A percentile compares a stretch with the other conserved stretches of the same genome.
Evolutionary conservation across 2,113 vertebrate species (phyloP).

Genomic region (Puffinus mauretanicus): DNA sequence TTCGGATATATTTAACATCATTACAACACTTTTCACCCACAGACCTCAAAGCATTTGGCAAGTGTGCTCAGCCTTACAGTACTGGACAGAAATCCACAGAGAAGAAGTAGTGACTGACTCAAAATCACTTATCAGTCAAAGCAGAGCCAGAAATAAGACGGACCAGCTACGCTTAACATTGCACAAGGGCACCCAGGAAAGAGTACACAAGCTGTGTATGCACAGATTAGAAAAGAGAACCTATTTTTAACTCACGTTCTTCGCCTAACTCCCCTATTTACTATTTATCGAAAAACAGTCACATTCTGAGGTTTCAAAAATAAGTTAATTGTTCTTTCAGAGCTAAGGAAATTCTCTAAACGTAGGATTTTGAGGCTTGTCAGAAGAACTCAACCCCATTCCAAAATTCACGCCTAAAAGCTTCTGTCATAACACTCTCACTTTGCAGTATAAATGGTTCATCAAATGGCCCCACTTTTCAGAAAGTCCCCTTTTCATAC

Average conservation of each 20-base stretch:
- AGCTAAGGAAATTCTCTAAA: neutral
- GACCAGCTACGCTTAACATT: neutral
- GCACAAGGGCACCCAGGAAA: neutral
- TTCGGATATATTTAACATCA: neutral
- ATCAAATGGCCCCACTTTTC: neutral
- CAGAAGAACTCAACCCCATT: neutral
- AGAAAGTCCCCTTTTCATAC: neutral
- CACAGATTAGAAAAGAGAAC: neutral
- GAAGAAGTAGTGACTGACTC: neutral
- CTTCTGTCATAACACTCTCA: neutral
- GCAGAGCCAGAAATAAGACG: neutral
- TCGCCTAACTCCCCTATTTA: neutral
- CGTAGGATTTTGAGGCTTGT: neutral
- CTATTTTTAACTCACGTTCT: neutral
- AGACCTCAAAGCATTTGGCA: neutral
- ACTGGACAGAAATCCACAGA: neutral
- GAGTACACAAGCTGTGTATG: neutral
- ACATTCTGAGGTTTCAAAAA: neutral
- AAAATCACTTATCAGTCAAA: neutral
- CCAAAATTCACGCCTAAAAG: neutral
- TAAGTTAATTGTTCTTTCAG: neutral
- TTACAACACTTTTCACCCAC: neutral
- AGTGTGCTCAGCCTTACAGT: neutral
- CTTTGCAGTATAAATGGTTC: neutral
- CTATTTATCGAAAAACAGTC: neutral